Evolutionary conservation across 1,140 invertebrate genomes (phyloP).

Genomic region (Diploscapter pachys): DNA sequence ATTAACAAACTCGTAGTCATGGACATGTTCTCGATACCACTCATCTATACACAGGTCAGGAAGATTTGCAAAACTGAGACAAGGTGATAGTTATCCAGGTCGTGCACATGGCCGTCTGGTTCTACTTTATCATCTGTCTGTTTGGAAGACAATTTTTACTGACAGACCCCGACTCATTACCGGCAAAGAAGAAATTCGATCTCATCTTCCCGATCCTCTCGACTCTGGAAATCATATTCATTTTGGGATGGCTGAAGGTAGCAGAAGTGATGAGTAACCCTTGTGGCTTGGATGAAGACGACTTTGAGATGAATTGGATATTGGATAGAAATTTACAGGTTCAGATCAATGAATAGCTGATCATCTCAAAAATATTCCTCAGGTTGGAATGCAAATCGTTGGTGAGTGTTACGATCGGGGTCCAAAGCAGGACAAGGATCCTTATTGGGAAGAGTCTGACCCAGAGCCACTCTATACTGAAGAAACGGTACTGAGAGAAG

Average conservation of each 20-base stretch:
- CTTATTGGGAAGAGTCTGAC: constrained; percentile 34
- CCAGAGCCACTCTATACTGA: constrained; percentile 37
- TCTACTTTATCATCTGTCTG: constrained; percentile 51
- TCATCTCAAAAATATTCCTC: background rate
- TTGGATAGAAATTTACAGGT: constrained; percentile 37
- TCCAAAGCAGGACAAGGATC: constrained; percentile 29
- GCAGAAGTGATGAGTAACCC: constrained; percentile 46
- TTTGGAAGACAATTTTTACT: constrained; percentile 50
- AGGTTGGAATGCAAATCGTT: constrained; percentile 37
- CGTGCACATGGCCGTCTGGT: constrained; percentile 42
- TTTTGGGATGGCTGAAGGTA: constrained; percentile 50
- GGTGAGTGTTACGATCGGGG: constrained; percentile 30
- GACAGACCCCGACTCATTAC: constrained; percentile 10
- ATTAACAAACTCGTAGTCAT: constrained; percentile 51
- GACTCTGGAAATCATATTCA: constrained; percentile 45
- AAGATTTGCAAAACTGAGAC: constrained; percentile 3
- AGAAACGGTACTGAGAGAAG: constrained; percentile 7
- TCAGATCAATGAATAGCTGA: background rate
- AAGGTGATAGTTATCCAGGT: constrained; percentile 29
- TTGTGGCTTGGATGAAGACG: constrained; percentile 46
- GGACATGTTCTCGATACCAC: constrained; percentile 54
- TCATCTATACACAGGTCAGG: constrained; percentile 43
- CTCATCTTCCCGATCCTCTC: constrained; percentile 51
- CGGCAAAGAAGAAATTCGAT: constrained; percentile 38
- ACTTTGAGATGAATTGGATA: constrained; percentile 53